Evolutionary conservation across 2,797 vertebrate species (phyloP).

Genomic region (Lagodon rhomboides): DNA sequence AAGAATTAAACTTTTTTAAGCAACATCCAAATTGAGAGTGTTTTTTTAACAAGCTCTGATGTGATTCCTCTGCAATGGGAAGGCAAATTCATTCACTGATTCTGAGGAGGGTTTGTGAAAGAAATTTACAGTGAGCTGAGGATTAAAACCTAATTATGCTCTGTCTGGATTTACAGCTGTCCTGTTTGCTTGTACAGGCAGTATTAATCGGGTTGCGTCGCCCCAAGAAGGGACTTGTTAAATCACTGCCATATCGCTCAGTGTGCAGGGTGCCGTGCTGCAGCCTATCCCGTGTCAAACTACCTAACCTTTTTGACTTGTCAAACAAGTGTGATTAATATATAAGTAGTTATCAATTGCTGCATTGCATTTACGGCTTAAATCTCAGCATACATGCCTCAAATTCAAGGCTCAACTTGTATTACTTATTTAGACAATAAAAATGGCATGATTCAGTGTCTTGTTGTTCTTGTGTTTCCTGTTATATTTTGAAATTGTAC

Average conservation of each 20-base stretch:
- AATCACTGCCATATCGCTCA: constrained; percentile 15
- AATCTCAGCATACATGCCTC: not conserved
- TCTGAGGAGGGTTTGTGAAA: constrained; percentile 42
- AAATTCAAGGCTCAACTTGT: not conserved
- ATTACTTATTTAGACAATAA: not conserved
- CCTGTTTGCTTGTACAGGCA: constrained; percentile 51
- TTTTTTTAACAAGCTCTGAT: constrained; percentile 26
- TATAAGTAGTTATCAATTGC: not conserved
- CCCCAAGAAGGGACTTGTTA: constrained; percentile 19
- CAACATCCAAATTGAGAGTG: not conserved
- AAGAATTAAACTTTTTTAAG: not conserved
- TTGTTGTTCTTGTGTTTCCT: too few species aligned
- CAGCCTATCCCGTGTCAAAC: not conserved
- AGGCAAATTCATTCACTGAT: constrained; percentile 42
- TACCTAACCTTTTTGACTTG: too few species aligned
- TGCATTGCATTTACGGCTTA: not conserved
- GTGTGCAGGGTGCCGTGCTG: constrained; percentile 4
- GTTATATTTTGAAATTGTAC: too few species aligned
- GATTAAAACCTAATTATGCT: constrained; percentile 59
- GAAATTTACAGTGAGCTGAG: constrained; percentile 48
- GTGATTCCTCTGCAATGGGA: constrained; percentile 28
- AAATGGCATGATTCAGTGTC: too few species aligned
- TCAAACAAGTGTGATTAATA: not conserved
- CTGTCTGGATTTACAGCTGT: constrained; percentile 47
- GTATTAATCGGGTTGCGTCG: constrained; percentile 39